Conservation (phyloP, 1,140 invertebrate genomes). For the Euschistus heros region DNA sequence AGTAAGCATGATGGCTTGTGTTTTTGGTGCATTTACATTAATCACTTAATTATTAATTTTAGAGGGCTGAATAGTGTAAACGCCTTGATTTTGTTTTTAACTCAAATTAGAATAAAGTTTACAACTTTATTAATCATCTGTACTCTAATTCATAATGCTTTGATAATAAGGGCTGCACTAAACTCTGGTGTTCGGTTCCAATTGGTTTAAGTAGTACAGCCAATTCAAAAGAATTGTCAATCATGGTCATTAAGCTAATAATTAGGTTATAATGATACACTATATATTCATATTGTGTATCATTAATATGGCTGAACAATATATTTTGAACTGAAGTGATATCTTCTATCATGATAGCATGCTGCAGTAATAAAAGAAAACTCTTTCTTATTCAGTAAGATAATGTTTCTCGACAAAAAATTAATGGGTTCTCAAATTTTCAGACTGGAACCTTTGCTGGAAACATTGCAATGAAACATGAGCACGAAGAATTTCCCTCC, state of each 20-base stretch:
- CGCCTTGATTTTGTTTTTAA: no score
- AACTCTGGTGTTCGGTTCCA: not conserved
- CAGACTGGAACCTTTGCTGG: slow-evolving; percentile 64
- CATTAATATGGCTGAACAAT: not conserved
- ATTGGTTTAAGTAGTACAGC: not conserved
- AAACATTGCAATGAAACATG: slow-evolving; percentile 66
- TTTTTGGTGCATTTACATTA: no score
- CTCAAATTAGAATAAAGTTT: no score
- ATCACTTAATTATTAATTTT: no score
- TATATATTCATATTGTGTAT: not conserved
- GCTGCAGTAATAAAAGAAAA: not conserved
- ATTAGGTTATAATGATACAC: not conserved
- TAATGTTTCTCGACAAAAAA: not conserved
- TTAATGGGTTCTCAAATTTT: slow-evolving; percentile 28
- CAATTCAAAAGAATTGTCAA: not conserved
- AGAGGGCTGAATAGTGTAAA: no score
- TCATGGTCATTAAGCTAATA: not conserved
- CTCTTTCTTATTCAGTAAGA: not conserved
- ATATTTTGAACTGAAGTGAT: not conserved
- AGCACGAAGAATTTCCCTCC: slow-evolving; percentile 58
- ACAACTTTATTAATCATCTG: no score
- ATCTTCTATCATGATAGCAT: not conserved
- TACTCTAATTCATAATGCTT: no score
- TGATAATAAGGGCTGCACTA: no score
- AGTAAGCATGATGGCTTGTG: no score